A percentile compares a stretch with the other conserved stretches of the same genome.
phyloP scores from a whole-genome alignment of 1,140 invertebrate genomes.

The Drosophila mauritiana region DNA sequence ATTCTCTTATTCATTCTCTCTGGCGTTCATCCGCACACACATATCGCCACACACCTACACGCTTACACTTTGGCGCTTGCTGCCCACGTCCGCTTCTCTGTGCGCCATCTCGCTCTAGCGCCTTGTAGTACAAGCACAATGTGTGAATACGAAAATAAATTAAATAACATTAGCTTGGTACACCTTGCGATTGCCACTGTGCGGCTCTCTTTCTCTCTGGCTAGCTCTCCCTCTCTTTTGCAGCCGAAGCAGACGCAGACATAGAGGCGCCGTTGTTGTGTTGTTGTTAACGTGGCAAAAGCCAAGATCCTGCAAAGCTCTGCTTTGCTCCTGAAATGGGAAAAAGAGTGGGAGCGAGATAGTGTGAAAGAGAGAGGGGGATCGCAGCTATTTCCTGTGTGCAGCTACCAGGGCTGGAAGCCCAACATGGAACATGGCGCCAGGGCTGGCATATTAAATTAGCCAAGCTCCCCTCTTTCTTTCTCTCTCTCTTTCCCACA shows the following conservation, averaged over 20 bases:
- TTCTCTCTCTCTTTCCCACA: neutral
- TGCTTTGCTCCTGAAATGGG: neutral
- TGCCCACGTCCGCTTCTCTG: conserved; percentile 42
- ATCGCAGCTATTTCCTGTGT: conserved; percentile 52
- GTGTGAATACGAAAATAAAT: conserved; percentile 81
- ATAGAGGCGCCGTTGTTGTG: conserved; percentile 53
- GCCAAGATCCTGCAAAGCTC: conserved; percentile 34
- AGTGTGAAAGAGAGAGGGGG: neutral
- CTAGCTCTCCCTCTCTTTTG: conserved; percentile 5
- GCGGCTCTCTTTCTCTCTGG: conserved; percentile 19
- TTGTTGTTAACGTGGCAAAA: conserved; percentile 56
- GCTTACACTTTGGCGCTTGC: conserved; percentile 54
- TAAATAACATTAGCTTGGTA: conserved; percentile 80
- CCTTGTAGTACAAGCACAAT: conserved; percentile 21
- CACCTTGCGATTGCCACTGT: conserved; percentile 78
- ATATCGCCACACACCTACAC: conserved; percentile 6
- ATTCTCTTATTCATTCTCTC: conserved; percentile 7
- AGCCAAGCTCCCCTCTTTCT: conserved; percentile 50
- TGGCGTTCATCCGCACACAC: conserved; percentile 43
- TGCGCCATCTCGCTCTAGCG: conserved; percentile 42
- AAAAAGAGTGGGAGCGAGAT: conserved; percentile 1
- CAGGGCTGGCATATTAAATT: conserved; percentile 71
- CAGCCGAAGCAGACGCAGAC: conserved; percentile 71
- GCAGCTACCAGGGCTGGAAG: conserved; percentile 53
- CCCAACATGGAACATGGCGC: conserved; percentile 47